These are phyloP conservation scores for Mus spretus DNA, from an alignment of 2,797 vertebrate species.

Conservation along the genomic window DNA sequence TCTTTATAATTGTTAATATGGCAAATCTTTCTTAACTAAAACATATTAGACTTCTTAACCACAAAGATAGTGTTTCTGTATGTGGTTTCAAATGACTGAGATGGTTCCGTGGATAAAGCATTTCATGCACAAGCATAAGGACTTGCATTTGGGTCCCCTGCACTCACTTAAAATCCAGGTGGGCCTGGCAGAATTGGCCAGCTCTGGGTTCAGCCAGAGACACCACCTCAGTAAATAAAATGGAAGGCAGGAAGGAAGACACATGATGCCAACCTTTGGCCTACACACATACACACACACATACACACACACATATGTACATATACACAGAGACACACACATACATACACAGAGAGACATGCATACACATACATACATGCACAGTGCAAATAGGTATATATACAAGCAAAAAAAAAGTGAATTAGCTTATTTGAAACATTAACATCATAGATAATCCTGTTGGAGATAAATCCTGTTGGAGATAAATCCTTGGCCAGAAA, in stretches of 20 bases:
- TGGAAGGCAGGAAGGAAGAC: not conserved
- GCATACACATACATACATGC: no score
- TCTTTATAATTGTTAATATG: not conserved
- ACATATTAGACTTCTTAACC: not conserved
- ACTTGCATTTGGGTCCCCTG: not conserved
- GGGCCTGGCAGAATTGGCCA: not conserved
- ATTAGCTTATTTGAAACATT: slow-evolving; percentile 39
- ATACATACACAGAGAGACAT: not conserved
- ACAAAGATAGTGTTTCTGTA: not conserved
- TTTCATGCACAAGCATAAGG: not conserved
- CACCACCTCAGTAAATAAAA: not conserved
- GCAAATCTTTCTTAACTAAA: not conserved
- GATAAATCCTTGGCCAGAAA: not conserved
- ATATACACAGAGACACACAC: not conserved
- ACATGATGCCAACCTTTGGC: not conserved
- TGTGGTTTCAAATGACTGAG: not conserved
- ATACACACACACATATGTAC: not conserved
- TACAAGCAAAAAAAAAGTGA: not conserved
- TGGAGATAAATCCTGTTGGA: not conserved
- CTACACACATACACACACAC: no score
- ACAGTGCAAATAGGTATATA: not conserved
- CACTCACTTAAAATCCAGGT: not conserved
- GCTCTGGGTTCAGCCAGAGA: not conserved
- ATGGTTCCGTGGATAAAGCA: not conserved
- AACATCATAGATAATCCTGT: not conserved